These are phyloP conservation scores for Rhabdophis nuchalis DNA, from an alignment of 2,797 vertebrate genomes.

Conservation along the genomic window DNA sequence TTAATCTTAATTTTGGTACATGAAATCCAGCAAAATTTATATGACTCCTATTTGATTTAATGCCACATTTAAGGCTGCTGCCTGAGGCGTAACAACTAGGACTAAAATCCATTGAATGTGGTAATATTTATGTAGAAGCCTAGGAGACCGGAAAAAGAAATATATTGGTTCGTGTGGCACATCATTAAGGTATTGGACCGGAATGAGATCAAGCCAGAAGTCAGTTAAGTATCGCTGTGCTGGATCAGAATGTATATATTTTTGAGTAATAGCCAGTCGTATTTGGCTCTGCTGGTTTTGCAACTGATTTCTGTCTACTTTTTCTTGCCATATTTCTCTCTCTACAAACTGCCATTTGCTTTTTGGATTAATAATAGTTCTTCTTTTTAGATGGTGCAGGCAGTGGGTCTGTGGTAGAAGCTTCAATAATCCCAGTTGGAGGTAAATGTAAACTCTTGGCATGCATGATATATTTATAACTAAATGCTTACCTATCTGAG, in stretches of 20 bases:
- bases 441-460: background rate
- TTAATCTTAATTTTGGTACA: background rate
- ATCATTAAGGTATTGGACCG: no score
- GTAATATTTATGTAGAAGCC: background rate
- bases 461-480: background rate
- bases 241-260: background rate
- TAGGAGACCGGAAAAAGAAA: background rate
- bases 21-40: background rate
- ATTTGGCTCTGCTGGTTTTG: background rate
- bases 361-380: background rate
- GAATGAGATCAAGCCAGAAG: background rate
- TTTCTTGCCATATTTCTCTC: background rate
- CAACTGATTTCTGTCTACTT: background rate
- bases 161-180: background rate
- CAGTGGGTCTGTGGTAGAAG: slow-evolving; percentile 2
- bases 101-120: background rate
- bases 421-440: slow-evolving; percentile 25
- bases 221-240: background rate
- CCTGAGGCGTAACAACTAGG: background rate
- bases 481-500: background rate
- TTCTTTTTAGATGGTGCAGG: background rate
- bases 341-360: background rate
- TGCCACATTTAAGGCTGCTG: background rate
- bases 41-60: background rate
- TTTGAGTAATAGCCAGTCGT: background rate